These are phyloP conservation scores for Paracyclopina nana DNA, from an alignment of 1,140 invertebrate genomes.

Conservation along the genomic window DNA sequence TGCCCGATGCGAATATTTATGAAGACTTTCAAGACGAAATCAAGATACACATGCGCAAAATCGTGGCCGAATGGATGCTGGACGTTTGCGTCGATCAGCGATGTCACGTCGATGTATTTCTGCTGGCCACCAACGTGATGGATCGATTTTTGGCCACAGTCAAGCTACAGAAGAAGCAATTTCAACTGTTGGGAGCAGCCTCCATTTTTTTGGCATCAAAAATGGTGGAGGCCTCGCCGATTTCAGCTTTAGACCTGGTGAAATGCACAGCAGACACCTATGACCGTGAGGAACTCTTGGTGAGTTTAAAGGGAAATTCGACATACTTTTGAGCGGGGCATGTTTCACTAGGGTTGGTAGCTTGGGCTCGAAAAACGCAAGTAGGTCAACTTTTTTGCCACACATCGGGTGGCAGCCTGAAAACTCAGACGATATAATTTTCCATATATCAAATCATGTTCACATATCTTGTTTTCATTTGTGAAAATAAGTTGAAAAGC, in stretches of 20 bases:
- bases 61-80: slow-evolving; percentile 12
- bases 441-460: too few species aligned
- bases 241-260: background rate
- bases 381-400: too few species aligned
- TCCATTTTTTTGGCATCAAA: slow-evolving; percentile 10
- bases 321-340: too few species aligned
- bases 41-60: slow-evolving; percentile 14
- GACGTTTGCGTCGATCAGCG: slow-evolving; percentile 10
- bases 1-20: background rate
- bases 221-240: slow-evolving; percentile 8
- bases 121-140: slow-evolving; percentile 11
- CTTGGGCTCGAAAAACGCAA: too few species aligned
- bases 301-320: background rate
- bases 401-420: too few species aligned
- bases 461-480: too few species aligned
- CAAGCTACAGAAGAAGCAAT: slow-evolving; percentile 5
- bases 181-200: slow-evolving; percentile 5
- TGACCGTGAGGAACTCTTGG: slow-evolving; percentile 6
- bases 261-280: slow-evolving; percentile 9
- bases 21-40: slow-evolving; percentile 5
- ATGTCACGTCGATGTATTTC: slow-evolving; percentile 13
- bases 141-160: slow-evolving; percentile 5
- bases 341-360: too few species aligned
- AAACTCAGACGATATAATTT: too few species aligned
- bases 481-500: too few species aligned